phyloP scores from a whole-genome alignment of 2,113 vertebrate species.

The Isurus oxyrinchus region DNA sequence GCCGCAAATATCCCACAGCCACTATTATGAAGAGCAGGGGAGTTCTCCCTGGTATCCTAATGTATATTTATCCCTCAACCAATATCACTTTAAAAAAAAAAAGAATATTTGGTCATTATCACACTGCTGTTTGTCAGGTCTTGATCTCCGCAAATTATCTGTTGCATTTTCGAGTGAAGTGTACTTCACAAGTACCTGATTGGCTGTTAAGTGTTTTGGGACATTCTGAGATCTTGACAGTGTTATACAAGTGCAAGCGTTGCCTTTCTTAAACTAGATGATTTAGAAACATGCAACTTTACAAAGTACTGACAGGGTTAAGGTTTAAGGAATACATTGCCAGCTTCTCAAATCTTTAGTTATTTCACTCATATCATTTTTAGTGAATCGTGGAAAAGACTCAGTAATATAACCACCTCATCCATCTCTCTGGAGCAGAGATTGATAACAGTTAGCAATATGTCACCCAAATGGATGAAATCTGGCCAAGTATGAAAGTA shows the following conservation, averaged over 20 bases:
- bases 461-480: not conserved
- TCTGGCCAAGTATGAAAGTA: not conserved
- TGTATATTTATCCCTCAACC: not conserved
- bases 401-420: not conserved
- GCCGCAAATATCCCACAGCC: not conserved
- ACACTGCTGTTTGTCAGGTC: not conserved
- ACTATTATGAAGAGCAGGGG: not conserved
- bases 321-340: not conserved
- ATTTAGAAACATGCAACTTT: not conserved
- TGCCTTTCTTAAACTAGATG: not conserved
- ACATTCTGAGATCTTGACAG: not conserved
- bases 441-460: conserved; percentile 13
- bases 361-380: not conserved
- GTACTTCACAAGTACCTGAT: not conserved
- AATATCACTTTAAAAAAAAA: not conserved
- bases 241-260: not conserved
- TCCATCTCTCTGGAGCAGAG: not conserved
- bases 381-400: not conserved
- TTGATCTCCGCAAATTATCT: not conserved
- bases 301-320: not conserved
- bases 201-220: not conserved
- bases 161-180: not conserved
- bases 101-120: not conserved
- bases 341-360: not conserved
- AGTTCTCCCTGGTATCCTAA: not conserved